Conservation (phyloP, 2,797 vertebrate genomes). For the Pseudochaenichthys georgianus region DNA sequence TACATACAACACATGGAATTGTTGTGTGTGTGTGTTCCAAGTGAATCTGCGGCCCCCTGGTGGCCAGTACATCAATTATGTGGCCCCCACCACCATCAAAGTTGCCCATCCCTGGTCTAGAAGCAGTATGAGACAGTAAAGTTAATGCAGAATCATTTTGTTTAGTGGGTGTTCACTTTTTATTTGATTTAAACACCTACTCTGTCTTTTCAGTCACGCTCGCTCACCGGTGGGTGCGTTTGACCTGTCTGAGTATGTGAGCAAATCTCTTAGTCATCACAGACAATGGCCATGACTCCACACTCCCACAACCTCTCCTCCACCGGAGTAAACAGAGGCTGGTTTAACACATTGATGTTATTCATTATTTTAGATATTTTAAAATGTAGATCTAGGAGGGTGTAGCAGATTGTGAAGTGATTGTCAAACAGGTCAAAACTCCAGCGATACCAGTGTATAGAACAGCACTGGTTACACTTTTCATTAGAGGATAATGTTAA, state of each 20-base stretch:
- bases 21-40: too few species aligned
- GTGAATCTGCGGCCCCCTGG: too few species aligned
- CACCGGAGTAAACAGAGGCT: not conserved
- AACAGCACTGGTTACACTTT: too few species aligned
- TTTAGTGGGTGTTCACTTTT: constrained; percentile 9
- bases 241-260: constrained; percentile 20
- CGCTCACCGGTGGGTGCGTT: constrained; percentile 14
- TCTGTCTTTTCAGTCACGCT: constrained; percentile 12
- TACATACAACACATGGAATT: too few species aligned
- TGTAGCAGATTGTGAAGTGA: too few species aligned
- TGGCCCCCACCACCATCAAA: too few species aligned
- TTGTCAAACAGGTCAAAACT: too few species aligned
- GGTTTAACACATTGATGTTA: not conserved
- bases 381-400: not conserved
- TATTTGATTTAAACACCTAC: constrained; percentile 31
- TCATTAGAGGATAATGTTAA: too few species aligned
- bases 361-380: not conserved
- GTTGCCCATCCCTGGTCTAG: too few species aligned
- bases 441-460: too few species aligned
- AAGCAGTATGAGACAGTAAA: not conserved
- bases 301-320: constrained; percentile 5
- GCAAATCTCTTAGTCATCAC: constrained; percentile 19
- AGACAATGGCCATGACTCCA: not conserved
- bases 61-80: too few species aligned
- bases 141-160: not conserved